Conservation (phyloP, 2,797 vertebrate genomes). For the Sebastes diploproa region DNA sequence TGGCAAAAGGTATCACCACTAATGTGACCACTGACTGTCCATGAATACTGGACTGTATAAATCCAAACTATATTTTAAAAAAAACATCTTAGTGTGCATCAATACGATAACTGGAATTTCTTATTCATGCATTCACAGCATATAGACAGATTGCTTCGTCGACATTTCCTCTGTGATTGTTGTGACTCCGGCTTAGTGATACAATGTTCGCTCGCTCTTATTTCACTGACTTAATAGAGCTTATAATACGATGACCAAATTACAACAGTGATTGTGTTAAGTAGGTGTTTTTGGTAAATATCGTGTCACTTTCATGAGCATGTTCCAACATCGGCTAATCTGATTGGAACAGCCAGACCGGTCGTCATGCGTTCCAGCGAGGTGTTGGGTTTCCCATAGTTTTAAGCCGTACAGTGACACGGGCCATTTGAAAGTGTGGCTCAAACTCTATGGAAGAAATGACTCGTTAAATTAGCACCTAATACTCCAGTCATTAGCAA, state of each 20-base stretch:
- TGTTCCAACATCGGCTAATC: constrained; percentile 65
- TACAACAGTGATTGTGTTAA: constrained; percentile 48
- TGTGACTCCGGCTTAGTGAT: constrained; percentile 7
- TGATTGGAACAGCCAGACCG: constrained; percentile 74
- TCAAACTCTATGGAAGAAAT: constrained; percentile 80
- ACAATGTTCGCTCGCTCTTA: constrained; percentile 22
- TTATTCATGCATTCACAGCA: neutral
- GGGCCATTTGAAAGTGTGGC: constrained; percentile 75
- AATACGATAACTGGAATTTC: neutral
- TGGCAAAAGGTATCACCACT: constrained; percentile 52
- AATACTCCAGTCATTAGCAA: constrained; percentile 78
- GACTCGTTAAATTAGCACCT: constrained; percentile 80
- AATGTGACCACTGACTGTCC: constrained; percentile 42
- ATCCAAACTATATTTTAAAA: constrained; percentile 1
- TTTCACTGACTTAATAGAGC: constrained; percentile 36
- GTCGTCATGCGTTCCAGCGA: constrained; percentile 72
- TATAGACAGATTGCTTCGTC: constrained; percentile 1
- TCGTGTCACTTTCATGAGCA: constrained; percentile 66
- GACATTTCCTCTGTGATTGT: constrained; percentile 3
- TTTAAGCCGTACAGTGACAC: constrained; percentile 77
- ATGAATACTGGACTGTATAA: constrained; percentile 31
- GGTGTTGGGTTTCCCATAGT: constrained; percentile 79
- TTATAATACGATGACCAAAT: constrained; percentile 45
- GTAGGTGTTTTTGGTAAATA: constrained; percentile 74
- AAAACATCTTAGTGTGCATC: neutral